These are phyloP conservation scores for Alexandromys fortis DNA, from an alignment of 2,113 vertebrate species.

Conservation along the genomic window DNA sequence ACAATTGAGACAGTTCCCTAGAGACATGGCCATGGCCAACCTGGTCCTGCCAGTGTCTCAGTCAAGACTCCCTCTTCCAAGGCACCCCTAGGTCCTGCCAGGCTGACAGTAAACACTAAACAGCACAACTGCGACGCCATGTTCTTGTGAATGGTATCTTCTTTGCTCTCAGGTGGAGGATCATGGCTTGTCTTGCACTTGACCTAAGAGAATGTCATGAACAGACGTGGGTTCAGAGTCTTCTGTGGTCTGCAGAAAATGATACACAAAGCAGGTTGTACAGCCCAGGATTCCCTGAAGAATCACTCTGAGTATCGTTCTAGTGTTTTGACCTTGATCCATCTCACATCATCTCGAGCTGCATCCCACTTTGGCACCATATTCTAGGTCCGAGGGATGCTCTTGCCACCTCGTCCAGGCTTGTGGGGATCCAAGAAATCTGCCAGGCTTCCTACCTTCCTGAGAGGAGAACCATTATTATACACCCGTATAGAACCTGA, in stretches of 20 bases:
- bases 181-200: not conserved
- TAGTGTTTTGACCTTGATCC: not conserved
- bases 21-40: not conserved
- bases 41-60: too few relatives aligned
- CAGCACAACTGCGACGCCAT: not conserved
- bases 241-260: not conserved
- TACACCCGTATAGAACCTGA: not conserved
- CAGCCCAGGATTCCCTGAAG: not conserved
- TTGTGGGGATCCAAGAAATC: not conserved
- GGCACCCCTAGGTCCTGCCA: not conserved
- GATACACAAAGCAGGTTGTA: not conserved
- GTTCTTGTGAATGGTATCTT: not conserved
- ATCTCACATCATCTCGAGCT: not conserved
- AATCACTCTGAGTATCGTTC: not conserved
- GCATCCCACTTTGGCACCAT: not conserved
- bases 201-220: not conserved
- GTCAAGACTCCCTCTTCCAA: not conserved
- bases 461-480: not conserved
- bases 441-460: not conserved
- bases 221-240: not conserved
- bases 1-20: not conserved
- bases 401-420: not conserved
- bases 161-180: not conserved
- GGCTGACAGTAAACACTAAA: not conserved
- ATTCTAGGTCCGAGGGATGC: not conserved